Percentiles rank a stretch among this genome's conserved stretches.
phyloP scores from a whole-genome alignment of 1,140 invertebrate genomes.

The Ceratosolen solmsi region DNA sequence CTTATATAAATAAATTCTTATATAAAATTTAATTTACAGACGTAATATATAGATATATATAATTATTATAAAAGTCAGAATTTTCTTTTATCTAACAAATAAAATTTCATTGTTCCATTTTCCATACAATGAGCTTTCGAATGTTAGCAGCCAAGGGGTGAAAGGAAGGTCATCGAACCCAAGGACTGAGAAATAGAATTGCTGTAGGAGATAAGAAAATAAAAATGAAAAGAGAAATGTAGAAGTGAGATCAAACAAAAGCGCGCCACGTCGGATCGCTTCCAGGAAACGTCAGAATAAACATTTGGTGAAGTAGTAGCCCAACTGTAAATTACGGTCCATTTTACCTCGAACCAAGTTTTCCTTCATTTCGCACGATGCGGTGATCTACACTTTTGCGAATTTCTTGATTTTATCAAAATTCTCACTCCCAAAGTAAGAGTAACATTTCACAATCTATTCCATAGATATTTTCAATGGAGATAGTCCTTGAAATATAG shows the following conservation, averaged over 20 bases:
- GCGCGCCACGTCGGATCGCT: too few species aligned
- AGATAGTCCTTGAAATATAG: background rate
- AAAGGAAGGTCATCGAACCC: background rate
- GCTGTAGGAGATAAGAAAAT: too few species aligned
- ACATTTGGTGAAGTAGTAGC: conserved; percentile 12
- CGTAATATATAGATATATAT: too few species aligned
- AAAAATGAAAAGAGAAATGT: too few species aligned
- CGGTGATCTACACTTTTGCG: background rate
- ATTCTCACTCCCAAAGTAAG: background rate
- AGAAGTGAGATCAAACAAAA: too few species aligned
- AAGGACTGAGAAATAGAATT: background rate
- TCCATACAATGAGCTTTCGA: too few species aligned
- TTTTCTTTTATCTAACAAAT: too few species aligned
- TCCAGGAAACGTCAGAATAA: conserved; percentile 44
- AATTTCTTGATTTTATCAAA: background rate
- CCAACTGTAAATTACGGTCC: conserved; percentile 37
- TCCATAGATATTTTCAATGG: background rate
- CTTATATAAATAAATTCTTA: too few species aligned
- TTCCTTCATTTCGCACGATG: background rate
- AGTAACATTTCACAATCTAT: background rate
- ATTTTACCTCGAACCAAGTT: conserved; percentile 11
- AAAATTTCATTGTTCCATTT: too few species aligned
- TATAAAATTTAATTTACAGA: too few species aligned
- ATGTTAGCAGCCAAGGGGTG: background rate
- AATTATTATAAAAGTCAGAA: too few species aligned